Evolutionary conservation across 2,797 vertebrate genomes (phyloP), one percentile per base, ranked within the genome.

Genomic region (Girardinus metallicus): DNA sequence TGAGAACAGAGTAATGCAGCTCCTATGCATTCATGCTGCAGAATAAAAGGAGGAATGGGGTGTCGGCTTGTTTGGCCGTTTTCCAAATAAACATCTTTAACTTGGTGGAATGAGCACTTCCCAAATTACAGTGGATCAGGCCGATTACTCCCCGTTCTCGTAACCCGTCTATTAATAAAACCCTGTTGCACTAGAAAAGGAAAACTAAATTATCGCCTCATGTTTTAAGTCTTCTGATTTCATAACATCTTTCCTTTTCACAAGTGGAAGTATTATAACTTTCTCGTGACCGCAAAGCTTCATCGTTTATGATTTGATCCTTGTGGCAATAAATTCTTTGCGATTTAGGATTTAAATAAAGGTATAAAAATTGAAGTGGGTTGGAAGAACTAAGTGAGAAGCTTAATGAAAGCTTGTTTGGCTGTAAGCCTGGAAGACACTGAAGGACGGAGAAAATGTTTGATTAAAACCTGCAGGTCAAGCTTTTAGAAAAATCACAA

Each of bases 291-390:
- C 77, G 80, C 57, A 16, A 83, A 80, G 68, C 43, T 8, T 68
- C 47, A 55, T 2, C 62, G 60, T 86, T 87, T 80, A 85, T 72
- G 74, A 76, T 74, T 68, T 72, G 73, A 86, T 39, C 76, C 73
- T 47, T 18, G 51, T 6, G 12, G 77, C 66, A 66, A 75, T 84
- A 84, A 81, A 86, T 83, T 39, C 10, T 10, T 26, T n/a, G 36
- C 36, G 4, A 55, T 76, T 75, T 85, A 68, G 80, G 57, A 90
- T 79, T 73, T 12, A 81, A 79, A 87, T 41, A 16, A 46, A 81
- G 41, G 43, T 73, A 55, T 46, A 74, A 76, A 57, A 49, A 75
- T 83, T 87, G 80, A 82, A 77, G 66, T 31, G 13, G 13, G 43
- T 46, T 72, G 77, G 74, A 64, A 44, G 3, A 15, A n/a, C 3